phyloP scores from a whole-genome alignment of 1,140 invertebrate genomes.

The Neomicropteryx cornuta region DNA sequence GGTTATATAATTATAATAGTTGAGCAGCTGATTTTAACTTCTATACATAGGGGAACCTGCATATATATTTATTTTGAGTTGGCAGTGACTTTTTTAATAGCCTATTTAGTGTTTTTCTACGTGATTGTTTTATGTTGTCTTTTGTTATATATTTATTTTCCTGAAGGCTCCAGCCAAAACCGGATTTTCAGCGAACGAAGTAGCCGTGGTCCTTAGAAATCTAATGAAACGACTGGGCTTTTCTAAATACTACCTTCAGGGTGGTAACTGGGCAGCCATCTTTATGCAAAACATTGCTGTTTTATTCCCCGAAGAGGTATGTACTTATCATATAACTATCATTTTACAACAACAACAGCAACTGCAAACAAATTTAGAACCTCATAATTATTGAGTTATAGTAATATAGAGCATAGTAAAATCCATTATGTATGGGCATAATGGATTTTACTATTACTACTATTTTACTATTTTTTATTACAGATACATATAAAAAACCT shows the following conservation, averaged over 20 bases:
- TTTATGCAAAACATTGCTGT: conserved; percentile 43
- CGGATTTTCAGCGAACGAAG: conserved; percentile 46
- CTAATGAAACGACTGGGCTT: conserved; percentile 64
- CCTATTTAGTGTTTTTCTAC: no score
- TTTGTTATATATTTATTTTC: no score
- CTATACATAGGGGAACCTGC: no score
- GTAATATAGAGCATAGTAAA: not conserved
- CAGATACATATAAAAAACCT: no score
- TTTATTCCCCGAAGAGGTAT: conserved; percentile 52
- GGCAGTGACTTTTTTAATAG: no score
- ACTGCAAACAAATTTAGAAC: no score
- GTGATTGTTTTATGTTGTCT: no score
- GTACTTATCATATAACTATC: conserved; percentile 25
- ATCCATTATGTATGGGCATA: conserved; percentile 12
- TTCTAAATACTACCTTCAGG: conserved; percentile 60
- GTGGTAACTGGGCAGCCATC: conserved; percentile 67
- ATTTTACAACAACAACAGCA: no score
- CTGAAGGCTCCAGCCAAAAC: conserved; percentile 41
- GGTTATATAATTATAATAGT: no score
- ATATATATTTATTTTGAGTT: no score
- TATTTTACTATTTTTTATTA: not conserved
- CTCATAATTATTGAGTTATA: no score
- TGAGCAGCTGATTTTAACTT: no score
- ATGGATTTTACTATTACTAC: not conserved
- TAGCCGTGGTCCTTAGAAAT: conserved; percentile 57